A percentile compares a stretch with the other conserved stretches of the same genome.
phyloP scores from a whole-genome alignment of 2,888 invertebrate species.

The Mactromeris polynyma region DNA sequence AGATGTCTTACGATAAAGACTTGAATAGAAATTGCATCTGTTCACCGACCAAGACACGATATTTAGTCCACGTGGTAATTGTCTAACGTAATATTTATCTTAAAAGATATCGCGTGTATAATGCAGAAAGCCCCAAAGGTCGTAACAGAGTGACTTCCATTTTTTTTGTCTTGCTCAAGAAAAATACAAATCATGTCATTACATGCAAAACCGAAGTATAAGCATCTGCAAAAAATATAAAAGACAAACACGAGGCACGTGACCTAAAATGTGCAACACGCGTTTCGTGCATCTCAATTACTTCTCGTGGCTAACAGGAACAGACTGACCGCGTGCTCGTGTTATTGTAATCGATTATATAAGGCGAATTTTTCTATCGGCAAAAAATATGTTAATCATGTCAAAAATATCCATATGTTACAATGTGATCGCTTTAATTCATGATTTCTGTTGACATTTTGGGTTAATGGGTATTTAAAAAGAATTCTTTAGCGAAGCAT shows the following conservation, averaged over 20 bases:
- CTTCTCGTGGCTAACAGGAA: neutral
- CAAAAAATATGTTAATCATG: neutral
- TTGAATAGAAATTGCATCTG: conserved; percentile 6
- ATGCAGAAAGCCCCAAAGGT: conserved; percentile 6
- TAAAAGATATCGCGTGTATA: conserved; percentile 2
- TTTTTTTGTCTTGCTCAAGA: neutral
- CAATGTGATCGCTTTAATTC: neutral
- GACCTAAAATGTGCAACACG: neutral
- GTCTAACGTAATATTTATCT: neutral
- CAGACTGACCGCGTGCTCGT: conserved; percentile 7
- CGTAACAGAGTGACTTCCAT: neutral
- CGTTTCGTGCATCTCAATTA: neutral
- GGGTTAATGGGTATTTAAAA: neutral
- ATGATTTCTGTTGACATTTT: neutral
- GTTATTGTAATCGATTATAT: conserved; percentile 8
- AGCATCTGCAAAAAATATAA: conserved; percentile 16
- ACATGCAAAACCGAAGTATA: neutral
- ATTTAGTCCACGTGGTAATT: conserved; percentile 10
- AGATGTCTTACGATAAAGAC: neutral
- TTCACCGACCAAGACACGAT: neutral
- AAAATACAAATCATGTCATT: neutral
- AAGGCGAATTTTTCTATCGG: neutral
- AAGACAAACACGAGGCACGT: conserved; percentile 2
- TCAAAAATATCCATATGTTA: neutral
- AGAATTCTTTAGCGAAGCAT: no score